phyloP scores from a whole-genome alignment of 2,797 vertebrate genomes.

The Coracias cyanogaster region DNA sequence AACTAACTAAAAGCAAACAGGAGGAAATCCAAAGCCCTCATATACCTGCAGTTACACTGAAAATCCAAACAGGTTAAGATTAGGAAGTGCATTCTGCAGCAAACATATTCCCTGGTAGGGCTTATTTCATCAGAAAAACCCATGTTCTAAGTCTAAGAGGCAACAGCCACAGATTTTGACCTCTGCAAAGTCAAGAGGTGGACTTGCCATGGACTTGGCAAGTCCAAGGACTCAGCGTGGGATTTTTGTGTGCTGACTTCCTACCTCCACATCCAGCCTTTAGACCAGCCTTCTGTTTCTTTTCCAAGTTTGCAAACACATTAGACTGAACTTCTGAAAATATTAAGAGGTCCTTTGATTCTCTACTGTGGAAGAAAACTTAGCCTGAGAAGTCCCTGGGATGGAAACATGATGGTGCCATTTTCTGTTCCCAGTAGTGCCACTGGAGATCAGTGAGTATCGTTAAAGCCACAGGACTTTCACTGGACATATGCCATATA shows the following conservation, averaged over 20 bases:
- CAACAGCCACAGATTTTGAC: not conserved
- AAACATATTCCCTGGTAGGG: not conserved
- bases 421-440: not conserved
- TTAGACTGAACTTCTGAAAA: not conserved
- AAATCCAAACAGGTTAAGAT: not conserved
- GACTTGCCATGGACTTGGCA: not conserved
- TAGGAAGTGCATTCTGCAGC: not conserved
- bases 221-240: not conserved
- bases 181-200: not conserved
- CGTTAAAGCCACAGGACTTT: conserved; percentile 18
- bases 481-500: conserved; percentile 25
- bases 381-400: not conserved
- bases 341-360: not conserved
- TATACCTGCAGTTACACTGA: not conserved
- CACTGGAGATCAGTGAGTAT: not conserved
- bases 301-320: not conserved
- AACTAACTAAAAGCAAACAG: not conserved
- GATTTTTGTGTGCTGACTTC: not conserved
- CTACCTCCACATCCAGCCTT: not conserved
- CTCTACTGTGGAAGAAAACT: not conserved
- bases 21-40: not conserved
- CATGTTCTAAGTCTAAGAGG: not conserved
- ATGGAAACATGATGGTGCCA: not conserved
- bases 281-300: not conserved
- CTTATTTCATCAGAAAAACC: not conserved